A percentile compares a stretch with the other conserved stretches of the same genome.
phyloP scores from a whole-genome alignment of 2,888 invertebrate species.

The Volucella inanis region DNA sequence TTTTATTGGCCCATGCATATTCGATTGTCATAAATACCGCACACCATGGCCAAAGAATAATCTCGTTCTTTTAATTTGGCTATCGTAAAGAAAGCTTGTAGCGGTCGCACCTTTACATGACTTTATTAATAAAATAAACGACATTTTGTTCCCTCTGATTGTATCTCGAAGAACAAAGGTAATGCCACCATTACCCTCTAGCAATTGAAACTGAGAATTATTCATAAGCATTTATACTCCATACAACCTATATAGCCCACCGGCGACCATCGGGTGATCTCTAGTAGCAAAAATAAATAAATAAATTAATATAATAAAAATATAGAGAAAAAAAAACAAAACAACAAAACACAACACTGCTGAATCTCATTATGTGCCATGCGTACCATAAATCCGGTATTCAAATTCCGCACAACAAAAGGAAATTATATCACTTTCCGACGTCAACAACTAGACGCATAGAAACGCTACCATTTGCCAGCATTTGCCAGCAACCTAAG shows the following conservation, averaged over 20 bases:
- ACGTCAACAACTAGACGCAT: slow-evolving; percentile 39
- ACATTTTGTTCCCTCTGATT: slow-evolving; percentile 14
- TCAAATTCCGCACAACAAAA: slow-evolving; percentile 70
- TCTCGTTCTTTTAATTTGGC: no score
- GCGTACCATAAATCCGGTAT: slow-evolving; percentile 74
- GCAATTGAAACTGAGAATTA: slow-evolving; percentile 19
- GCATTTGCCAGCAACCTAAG: not conserved
- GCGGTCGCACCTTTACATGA: not conserved
- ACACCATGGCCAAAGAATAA: no score
- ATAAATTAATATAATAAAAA: slow-evolving; percentile 5
- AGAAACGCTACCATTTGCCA: slow-evolving; percentile 8
- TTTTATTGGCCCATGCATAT: no score
- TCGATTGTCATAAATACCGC: no score
- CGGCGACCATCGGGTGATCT: not conserved
- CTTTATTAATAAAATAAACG: not conserved
- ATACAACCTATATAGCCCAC: not conserved
- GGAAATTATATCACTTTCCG: slow-evolving; percentile 69
- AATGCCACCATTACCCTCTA: slow-evolving; percentile 9
- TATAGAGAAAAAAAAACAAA: slow-evolving; percentile 1
- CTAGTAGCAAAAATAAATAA: slow-evolving; percentile 1
- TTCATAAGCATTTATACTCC: slow-evolving; percentile 19
- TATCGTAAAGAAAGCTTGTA: no score
- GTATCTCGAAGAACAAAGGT: not conserved
- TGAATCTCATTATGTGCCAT: slow-evolving; percentile 72
- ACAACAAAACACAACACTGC: slow-evolving; percentile 29